phyloP scores from a whole-genome alignment of 1,140 invertebrate genomes.

The Pteromalus puparum region DNA sequence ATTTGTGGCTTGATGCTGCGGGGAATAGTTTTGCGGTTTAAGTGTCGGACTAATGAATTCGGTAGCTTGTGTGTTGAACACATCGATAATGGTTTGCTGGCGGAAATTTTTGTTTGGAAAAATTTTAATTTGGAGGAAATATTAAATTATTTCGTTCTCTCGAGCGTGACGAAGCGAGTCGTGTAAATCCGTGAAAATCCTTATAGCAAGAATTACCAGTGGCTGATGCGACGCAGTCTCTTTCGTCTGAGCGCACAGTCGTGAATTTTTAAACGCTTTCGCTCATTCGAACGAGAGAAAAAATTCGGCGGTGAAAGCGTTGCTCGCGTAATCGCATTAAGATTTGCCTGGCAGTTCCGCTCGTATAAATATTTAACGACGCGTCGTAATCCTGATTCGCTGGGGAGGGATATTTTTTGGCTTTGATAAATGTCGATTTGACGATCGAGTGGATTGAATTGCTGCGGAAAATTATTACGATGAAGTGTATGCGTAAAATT shows the following conservation, averaged over 20 bases:
- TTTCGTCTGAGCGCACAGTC: background rate
- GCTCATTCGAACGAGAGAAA: background rate
- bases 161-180: too few relatives aligned
- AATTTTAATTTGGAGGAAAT: too few relatives aligned
- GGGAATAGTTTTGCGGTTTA: background rate
- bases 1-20: background rate
- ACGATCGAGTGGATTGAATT: too few relatives aligned
- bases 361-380: conserved; percentile 16
- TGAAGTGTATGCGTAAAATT: too few relatives aligned
- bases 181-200: too few relatives aligned
- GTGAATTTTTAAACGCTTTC: conserved; percentile 3
- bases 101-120: too few relatives aligned
- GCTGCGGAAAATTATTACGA: too few relatives aligned
- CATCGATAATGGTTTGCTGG: too few relatives aligned
- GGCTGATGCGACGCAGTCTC: too few relatives aligned
- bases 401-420: background rate
- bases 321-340: conserved; percentile 17
- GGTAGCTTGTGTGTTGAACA: background rate
- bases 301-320: background rate
- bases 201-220: too few relatives aligned
- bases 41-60: background rate
- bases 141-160: too few relatives aligned
- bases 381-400: background rate
- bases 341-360: background rate
- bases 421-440: background rate